These are phyloP conservation scores for Phorcus lineatus DNA, from an alignment of 2,888 invertebrate genomes.

Conservation along the genomic window DNA sequence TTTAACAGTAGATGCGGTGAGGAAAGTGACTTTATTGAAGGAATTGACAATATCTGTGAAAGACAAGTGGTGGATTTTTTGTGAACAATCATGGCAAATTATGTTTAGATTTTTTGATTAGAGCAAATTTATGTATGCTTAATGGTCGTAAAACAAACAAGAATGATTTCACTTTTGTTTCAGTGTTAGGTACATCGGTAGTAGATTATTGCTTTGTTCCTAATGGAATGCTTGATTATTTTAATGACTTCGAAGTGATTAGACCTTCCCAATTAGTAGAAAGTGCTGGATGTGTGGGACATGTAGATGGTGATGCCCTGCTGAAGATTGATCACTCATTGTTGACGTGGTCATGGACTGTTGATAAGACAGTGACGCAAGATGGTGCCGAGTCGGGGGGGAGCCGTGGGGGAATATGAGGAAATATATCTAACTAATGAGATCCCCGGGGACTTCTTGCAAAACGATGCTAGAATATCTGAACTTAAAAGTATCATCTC, in stretches of 20 bases:
- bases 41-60: not conserved
- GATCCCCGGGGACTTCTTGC: no score
- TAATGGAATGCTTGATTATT: not conserved
- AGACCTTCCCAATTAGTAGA: not conserved
- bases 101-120: no score
- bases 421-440: not conserved
- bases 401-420: no score
- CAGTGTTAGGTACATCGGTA: not conserved
- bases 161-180: no score
- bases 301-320: not conserved
- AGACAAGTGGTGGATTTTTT: not conserved
- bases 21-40: not conserved
- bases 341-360: not conserved
- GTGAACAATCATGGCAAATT: not conserved
- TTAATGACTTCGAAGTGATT: not conserved
- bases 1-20: constrained; percentile 1
- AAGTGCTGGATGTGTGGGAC: not conserved
- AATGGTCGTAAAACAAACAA: no score
- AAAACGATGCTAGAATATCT: no score
- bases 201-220: not conserved
- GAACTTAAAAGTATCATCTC: not conserved
- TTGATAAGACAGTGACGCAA: not conserved
- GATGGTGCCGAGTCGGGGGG: no score
- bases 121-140: no score
- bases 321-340: not conserved